These are phyloP conservation scores for Hoplodrina ambigua DNA, from an alignment of 2,888 invertebrate species.

Conservation along the genomic window DNA sequence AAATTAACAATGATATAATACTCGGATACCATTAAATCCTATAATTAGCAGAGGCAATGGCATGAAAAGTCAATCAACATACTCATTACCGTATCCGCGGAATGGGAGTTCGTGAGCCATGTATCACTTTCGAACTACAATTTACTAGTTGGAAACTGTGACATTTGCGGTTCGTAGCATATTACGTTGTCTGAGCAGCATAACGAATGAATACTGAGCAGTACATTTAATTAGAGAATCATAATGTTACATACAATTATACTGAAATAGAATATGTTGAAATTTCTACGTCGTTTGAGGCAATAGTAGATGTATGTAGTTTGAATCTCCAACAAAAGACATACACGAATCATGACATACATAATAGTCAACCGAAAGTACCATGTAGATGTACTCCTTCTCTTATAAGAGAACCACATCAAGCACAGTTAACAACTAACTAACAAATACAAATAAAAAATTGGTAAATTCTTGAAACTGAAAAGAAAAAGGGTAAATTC, in stretches of 20 bases:
- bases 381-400: too few relatives aligned
- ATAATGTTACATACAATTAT: constrained; percentile 54
- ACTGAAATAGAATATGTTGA: constrained; percentile 32
- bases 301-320: constrained; percentile 23
- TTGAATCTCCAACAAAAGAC: too few relatives aligned
- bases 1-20: constrained; percentile 76
- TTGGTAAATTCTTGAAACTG: too few relatives aligned
- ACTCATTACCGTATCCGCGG: constrained; percentile 78
- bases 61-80: constrained; percentile 79
- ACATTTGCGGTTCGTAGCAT: constrained; percentile 74
- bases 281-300: constrained; percentile 53
- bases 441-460: too few relatives aligned
- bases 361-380: too few relatives aligned
- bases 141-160: constrained; percentile 78
- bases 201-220: constrained; percentile 67
- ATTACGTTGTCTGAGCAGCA: constrained; percentile 67
- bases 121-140: constrained; percentile 82
- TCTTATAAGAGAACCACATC: too few relatives aligned
- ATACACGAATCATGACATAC: too few relatives aligned
- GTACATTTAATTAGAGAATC: constrained; percentile 65
- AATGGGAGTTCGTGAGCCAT: constrained; percentile 79
- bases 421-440: too few relatives aligned
- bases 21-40: constrained; percentile 73
- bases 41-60: constrained; percentile 78
- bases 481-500: too few relatives aligned